These are phyloP conservation scores for Pachycephus smyrnensis DNA, from an alignment of 2,888 invertebrate genomes.

Conservation along the genomic window DNA sequence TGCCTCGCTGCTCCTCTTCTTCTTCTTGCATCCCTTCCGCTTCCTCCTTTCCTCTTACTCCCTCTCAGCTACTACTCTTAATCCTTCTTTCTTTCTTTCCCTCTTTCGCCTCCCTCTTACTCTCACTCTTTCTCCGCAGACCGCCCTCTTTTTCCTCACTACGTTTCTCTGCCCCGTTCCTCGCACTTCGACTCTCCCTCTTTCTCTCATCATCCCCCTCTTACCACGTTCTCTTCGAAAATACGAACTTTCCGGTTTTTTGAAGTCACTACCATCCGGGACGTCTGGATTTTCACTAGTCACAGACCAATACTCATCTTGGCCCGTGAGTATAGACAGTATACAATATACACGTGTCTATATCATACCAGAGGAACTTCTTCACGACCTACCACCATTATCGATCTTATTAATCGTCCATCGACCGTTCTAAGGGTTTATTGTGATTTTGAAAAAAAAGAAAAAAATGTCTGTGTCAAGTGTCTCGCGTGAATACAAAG, in stretches of 20 bases:
- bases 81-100: constrained; percentile 15
- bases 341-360: not conserved
- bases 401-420: not conserved
- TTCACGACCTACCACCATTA: not conserved
- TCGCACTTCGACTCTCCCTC: constrained; percentile 17
- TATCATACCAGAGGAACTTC: not conserved
- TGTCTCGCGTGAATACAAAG: too few species aligned
- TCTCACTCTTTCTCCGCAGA: constrained; percentile 18
- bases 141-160: constrained; percentile 4
- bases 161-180: constrained; percentile 11
- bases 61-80: not conserved
- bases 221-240: constrained; percentile 31
- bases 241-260: constrained; percentile 43
- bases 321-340: constrained; percentile 12
- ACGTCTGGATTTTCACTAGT: constrained; percentile 23
- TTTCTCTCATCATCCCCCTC: constrained; percentile 21
- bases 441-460: not conserved
- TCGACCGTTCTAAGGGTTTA: not conserved
- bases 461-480: not conserved
- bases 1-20: not conserved
- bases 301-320: constrained; percentile 2
- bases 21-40: constrained; percentile 14
- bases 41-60: constrained; percentile 16
- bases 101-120: constrained; percentile 18
- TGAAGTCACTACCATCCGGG: constrained; percentile 44